phyloP scores from a whole-genome alignment of 2,888 invertebrate species.

The Idaea straminata region DNA sequence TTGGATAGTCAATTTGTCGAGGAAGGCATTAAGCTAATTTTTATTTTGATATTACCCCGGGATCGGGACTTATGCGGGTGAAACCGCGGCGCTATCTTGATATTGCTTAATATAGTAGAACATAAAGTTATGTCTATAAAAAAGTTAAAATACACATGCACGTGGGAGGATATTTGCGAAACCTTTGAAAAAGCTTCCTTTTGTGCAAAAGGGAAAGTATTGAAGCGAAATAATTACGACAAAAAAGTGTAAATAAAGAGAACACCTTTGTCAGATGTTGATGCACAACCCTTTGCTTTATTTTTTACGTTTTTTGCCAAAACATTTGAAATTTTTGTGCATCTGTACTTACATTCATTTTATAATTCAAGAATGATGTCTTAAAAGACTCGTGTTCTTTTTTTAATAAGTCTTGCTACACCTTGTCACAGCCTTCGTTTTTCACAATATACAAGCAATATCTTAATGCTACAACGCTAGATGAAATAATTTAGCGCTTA shows the following conservation, averaged over 20 bases:
- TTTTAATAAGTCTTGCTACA: no score
- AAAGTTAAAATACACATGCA: constrained; percentile 31
- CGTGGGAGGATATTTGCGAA: constrained; percentile 72
- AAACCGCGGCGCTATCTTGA: no score
- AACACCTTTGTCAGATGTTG: constrained; percentile 58
- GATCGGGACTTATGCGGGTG: no score
- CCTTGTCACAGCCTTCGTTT: no score
- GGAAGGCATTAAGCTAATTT: no score
- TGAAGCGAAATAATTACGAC: constrained; percentile 57
- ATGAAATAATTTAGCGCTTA: no score
- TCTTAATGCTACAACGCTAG: no score
- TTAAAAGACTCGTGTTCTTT: no score
- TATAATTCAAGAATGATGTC: not conserved
- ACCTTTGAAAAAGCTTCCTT: constrained; percentile 61
- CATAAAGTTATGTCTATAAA: constrained; percentile 12
- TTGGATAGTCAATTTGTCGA: no score
- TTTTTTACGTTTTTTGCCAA: constrained; percentile 10
- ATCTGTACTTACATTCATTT: constrained; percentile 29
- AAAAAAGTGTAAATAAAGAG: constrained; percentile 55
- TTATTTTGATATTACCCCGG: no score
- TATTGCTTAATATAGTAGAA: no score
- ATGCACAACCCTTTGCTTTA: constrained; percentile 49
- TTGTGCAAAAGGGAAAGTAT: constrained; percentile 69
- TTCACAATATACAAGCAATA: no score
- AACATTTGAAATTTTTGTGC: constrained; percentile 23